Evolutionary conservation across 2,888 invertebrate genomes (phyloP).

Genomic region (Linnaemya tessellans): DNA sequence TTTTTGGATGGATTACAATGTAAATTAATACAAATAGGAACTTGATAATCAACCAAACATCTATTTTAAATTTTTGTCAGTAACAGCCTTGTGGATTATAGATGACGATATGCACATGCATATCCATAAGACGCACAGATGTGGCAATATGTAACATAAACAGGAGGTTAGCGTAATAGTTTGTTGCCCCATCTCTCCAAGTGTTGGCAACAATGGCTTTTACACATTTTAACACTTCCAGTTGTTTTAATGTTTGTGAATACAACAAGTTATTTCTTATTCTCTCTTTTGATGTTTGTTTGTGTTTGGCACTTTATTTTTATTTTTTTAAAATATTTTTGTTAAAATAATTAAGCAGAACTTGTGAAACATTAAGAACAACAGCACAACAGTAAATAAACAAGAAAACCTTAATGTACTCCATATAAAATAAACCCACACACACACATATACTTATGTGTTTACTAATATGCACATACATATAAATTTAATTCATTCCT

Average conservation of each 20-base stretch:
- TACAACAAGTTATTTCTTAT: slow-evolving; percentile 37
- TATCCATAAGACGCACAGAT: not conserved
- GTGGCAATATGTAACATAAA: not conserved
- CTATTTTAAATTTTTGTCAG: no score
- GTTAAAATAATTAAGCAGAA: slow-evolving; percentile 58
- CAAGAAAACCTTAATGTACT: slow-evolving; percentile 13
- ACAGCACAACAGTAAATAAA: slow-evolving; percentile 40
- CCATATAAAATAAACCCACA: not conserved
- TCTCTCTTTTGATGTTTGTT: slow-evolving; percentile 12
- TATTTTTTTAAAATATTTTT: slow-evolving; percentile 21
- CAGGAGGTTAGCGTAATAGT: not conserved
- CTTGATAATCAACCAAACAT: no score
- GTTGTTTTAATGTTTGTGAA: slow-evolving; percentile 7
- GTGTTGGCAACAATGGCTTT: slow-evolving; percentile 35
- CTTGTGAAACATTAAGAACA: slow-evolving; percentile 44
- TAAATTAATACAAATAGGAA: no score
- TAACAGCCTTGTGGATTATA: no score
- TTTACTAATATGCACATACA: no score
- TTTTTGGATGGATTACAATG: no score
- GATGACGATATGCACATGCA: not conserved
- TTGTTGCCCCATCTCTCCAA: not conserved
- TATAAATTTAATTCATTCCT: slow-evolving; percentile 41
- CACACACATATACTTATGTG: no score
- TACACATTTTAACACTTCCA: slow-evolving; percentile 33
- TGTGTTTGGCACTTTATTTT: slow-evolving; percentile 29